Evolutionary conservation across 2,888 invertebrate species (phyloP).

Genomic region (Lordiphosa andalusiaca): DNA sequence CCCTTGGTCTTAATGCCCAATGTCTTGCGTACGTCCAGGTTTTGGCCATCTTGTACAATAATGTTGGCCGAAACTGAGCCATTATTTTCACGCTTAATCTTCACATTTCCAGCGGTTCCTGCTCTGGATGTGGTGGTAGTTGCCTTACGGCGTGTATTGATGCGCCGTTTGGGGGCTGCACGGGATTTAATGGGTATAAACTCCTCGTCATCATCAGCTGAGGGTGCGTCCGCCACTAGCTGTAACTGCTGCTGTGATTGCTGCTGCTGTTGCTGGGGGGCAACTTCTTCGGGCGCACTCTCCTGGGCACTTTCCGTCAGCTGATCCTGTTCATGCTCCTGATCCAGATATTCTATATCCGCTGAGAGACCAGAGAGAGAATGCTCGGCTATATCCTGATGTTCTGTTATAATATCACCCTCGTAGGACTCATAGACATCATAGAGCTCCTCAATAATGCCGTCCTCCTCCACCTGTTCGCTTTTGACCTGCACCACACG

Average conservation of each 20-base stretch:
- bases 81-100: conserved; percentile 36
- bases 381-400: conserved; percentile 37
- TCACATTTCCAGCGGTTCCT: conserved; percentile 9
- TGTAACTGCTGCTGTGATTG: background rate
- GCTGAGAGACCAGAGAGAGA: conserved; percentile 60
- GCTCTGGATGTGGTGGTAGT: conserved; percentile 4
- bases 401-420: conserved; percentile 43
- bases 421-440: conserved; percentile 74
- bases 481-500: conserved; percentile 47
- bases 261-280: conserved; percentile 17
- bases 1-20: conserved; percentile 60
- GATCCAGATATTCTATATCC: conserved; percentile 72
- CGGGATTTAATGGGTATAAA: conserved; percentile 44
- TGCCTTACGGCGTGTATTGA: conserved; percentile 30
- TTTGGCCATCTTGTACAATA: conserved; percentile 36
- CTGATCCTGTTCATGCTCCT: conserved; percentile 50
- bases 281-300: conserved; percentile 50
- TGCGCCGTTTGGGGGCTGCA: conserved; percentile 29
- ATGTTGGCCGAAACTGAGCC: conserved; percentile 39
- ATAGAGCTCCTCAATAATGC: conserved; percentile 66
- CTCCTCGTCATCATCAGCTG: conserved; percentile 61
- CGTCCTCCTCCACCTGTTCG: conserved; percentile 74
- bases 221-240: background rate
- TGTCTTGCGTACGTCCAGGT: conserved; percentile 29
- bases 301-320: conserved; percentile 64